phyloP scores from a whole-genome alignment of 2,797 vertebrate species.

The Danio albolineatus region DNA sequence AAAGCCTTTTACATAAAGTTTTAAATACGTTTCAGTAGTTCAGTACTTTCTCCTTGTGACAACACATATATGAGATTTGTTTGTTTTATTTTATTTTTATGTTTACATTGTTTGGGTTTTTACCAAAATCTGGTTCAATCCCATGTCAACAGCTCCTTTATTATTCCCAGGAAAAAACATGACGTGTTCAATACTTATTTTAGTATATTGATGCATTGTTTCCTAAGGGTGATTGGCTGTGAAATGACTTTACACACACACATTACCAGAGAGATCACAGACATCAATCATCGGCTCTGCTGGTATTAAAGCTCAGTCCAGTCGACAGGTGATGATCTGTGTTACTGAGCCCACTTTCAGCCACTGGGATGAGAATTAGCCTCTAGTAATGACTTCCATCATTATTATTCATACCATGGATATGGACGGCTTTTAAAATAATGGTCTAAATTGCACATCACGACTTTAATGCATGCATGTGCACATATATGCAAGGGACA shows the following conservation, averaged over 20 bases:
- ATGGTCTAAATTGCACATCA: conserved; percentile 58
- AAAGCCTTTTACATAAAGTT: too few relatives aligned
- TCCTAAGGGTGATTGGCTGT: too few relatives aligned
- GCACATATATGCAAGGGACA: conserved; percentile 42
- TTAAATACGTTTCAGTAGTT: too few relatives aligned
- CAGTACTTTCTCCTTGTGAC: too few relatives aligned
- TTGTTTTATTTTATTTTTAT: too few relatives aligned
- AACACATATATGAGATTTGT: too few relatives aligned
- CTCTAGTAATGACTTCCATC: conserved; percentile 65
- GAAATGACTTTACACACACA: conserved; percentile 23
- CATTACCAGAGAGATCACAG: conserved; percentile 62
- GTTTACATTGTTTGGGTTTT: too few relatives aligned
- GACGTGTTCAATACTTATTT: too few relatives aligned
- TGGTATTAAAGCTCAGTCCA: conserved; percentile 66
- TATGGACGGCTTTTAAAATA: conserved; percentile 49
- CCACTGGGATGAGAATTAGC: conserved; percentile 66
- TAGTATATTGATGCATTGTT: too few relatives aligned
- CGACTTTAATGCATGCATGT: conserved; percentile 47
- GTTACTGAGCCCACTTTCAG: conserved; percentile 73
- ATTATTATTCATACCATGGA: conserved; percentile 72
- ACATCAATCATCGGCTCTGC: conserved; percentile 75
- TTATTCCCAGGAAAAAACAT: too few relatives aligned
- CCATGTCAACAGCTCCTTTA: too few relatives aligned
- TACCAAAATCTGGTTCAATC: too few relatives aligned
- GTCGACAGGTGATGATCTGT: conserved; percentile 71